These are phyloP conservation scores for Xiphorhynchus erythropygius DNA, from an alignment of 2,797 vertebrate genomes.

Conservation along the genomic window DNA sequence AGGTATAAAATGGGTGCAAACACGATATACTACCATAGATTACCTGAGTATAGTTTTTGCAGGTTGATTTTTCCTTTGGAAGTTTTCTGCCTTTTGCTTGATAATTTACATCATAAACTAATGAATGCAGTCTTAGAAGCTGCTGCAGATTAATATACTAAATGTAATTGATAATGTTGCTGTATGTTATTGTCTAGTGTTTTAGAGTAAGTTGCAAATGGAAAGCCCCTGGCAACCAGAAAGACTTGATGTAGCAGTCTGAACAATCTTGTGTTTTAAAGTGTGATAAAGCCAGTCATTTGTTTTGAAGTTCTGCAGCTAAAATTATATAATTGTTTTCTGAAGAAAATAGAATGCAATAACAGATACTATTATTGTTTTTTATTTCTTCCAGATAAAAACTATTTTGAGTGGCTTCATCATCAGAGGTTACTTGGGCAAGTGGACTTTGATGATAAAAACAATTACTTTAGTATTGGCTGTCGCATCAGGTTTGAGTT, in stretches of 20 bases:
- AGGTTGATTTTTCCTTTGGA: not conserved
- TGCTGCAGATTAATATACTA: not conserved
- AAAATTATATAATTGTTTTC: not conserved
- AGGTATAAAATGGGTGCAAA: not conserved
- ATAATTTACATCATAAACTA: not conserved
- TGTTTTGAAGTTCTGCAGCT: not conserved
- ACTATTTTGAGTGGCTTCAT: constrained; percentile 99
- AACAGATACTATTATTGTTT: not conserved
- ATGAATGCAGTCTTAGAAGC: not conserved
- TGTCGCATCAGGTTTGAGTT: constrained; percentile 95
- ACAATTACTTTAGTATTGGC: constrained; percentile 96
- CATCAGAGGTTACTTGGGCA: constrained; percentile 97
- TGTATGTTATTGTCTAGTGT: not conserved
- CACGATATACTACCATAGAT: not conserved
- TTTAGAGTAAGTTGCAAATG: not conserved
- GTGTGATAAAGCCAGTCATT: not conserved
- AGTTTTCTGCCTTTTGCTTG: not conserved
- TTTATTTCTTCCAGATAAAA: constrained; percentile 87
- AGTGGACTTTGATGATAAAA: constrained; percentile 99
- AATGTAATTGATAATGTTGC: not conserved
- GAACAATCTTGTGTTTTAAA: not conserved
- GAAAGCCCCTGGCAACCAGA: not conserved
- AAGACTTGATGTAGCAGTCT: not conserved
- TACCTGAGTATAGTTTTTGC: not conserved
- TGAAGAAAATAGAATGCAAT: not conserved